phyloP scores from a whole-genome alignment of 2,888 invertebrate species.

The Chelonus formosanus region DNA sequence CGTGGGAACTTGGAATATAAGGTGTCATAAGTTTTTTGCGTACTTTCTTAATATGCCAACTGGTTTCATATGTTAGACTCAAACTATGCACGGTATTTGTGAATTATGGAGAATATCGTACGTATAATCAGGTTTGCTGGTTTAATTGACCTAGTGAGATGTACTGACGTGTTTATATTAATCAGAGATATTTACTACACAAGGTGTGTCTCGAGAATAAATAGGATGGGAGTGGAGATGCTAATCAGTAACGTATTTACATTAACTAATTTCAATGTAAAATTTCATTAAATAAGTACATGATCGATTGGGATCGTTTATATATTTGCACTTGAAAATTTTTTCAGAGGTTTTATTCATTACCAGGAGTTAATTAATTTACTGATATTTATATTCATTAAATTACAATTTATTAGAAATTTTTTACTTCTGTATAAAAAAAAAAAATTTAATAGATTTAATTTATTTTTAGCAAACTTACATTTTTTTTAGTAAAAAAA shows the following conservation, averaged over 20 bases:
- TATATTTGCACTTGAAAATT: no score
- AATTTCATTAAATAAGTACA: no score
- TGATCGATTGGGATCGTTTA: no score
- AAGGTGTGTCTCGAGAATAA: conserved; percentile 4
- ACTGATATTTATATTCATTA: no score
- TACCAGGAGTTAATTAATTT: no score
- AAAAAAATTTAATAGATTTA: no score
- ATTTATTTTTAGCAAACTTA: no score
- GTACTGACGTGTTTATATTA: conserved; percentile 9
- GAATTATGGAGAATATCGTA: conserved; percentile 10
- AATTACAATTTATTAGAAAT: no score
- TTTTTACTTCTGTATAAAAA: no score
- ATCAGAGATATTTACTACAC: neutral
- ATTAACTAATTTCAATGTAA: no score
- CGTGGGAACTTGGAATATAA: conserved; percentile 38
- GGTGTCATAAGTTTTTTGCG: conserved; percentile 7
- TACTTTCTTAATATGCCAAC: conserved; percentile 14
- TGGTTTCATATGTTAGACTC: neutral
- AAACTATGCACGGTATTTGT: conserved; percentile 4
- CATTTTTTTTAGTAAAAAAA: no score
- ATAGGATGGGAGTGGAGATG: conserved; percentile 2
- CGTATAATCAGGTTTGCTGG: conserved; percentile 10
- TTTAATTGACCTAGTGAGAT: conserved; percentile 16
- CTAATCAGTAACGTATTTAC: neutral
- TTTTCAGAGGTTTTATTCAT: no score